These are phyloP conservation scores for Ectemnius cavifrons DNA, from an alignment of 2,888 invertebrate species.

Conservation along the genomic window DNA sequence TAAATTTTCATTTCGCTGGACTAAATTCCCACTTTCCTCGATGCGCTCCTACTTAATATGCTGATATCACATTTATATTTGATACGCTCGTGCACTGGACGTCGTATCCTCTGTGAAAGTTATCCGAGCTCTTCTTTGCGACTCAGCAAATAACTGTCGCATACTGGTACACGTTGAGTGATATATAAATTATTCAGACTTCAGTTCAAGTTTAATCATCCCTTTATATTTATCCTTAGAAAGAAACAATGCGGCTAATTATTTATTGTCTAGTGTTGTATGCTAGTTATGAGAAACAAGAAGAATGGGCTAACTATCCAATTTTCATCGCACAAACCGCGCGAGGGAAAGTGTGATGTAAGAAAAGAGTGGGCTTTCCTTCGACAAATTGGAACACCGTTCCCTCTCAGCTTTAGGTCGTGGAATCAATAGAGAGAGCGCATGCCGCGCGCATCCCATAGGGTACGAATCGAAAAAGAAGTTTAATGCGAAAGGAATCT, in stretches of 20 bases:
- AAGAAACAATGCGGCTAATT: no score
- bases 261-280: no score
- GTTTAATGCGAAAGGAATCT: constrained; percentile 29
- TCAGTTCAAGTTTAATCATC: no score
- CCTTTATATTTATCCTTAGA: no score
- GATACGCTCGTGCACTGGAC: constrained; percentile 19
- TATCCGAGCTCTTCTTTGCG: no score
- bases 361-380: constrained; percentile 46
- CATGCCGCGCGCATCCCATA: constrained; percentile 67
- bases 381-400: constrained; percentile 64
- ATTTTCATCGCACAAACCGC: no score
- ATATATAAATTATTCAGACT: no score
- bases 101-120: no score
- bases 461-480: constrained; percentile 55
- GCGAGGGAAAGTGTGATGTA: constrained; percentile 12
- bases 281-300: no score
- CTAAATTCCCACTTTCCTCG: constrained; percentile 51
- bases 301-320: no score
- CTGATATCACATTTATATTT: neutral
- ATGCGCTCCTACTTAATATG: constrained; percentile 31
- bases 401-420: constrained; percentile 59
- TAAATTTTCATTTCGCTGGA: constrained; percentile 64
- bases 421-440: constrained; percentile 66
- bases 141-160: no score
- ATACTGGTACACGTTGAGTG: no score